These are phyloP conservation scores for Apis mellifera DNA, from an alignment of 1,140 invertebrate genomes.

Conservation along the genomic window DNA sequence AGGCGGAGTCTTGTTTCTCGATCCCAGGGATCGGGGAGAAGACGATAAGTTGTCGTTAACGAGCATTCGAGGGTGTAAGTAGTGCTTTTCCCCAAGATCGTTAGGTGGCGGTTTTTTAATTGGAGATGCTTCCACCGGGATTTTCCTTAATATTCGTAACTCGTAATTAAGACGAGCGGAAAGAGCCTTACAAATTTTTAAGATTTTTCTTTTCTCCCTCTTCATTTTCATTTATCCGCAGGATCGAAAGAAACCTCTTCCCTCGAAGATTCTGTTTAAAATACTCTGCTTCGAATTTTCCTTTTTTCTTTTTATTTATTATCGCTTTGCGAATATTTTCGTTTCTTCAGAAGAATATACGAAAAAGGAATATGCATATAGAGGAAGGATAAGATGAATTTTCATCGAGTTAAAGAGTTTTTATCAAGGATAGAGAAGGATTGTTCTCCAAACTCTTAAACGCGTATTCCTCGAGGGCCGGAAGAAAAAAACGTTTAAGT, in stretches of 20 bases:
- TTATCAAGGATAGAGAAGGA: too few species aligned
- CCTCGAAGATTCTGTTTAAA: too few species aligned
- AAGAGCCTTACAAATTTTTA: not conserved
- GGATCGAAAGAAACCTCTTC: too few species aligned
- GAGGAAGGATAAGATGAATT: too few species aligned
- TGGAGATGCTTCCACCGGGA: not conserved
- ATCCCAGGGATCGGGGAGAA: too few species aligned
- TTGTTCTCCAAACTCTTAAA: too few species aligned
- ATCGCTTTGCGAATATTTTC: not conserved
- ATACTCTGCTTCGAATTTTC: too few species aligned
- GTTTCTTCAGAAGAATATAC: not conserved
- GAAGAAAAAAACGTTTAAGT: not conserved
- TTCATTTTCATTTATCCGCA: too few species aligned
- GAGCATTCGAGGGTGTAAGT: constrained; percentile 7
- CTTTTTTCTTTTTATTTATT: too few species aligned
- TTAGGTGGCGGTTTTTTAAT: constrained; percentile 6
- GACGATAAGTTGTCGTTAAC: constrained; percentile 19
- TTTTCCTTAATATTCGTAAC: not conserved
- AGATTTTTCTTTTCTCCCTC: too few species aligned
- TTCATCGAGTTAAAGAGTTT: too few species aligned
- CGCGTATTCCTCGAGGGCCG: not conserved
- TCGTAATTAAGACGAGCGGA: not conserved
- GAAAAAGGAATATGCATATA: too few species aligned
- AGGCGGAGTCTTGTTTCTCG: not conserved
- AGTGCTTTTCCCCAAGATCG: constrained; percentile 6